phyloP scores from a whole-genome alignment of 1,140 invertebrate genomes.

The Leptinotarsa defecta region DNA sequence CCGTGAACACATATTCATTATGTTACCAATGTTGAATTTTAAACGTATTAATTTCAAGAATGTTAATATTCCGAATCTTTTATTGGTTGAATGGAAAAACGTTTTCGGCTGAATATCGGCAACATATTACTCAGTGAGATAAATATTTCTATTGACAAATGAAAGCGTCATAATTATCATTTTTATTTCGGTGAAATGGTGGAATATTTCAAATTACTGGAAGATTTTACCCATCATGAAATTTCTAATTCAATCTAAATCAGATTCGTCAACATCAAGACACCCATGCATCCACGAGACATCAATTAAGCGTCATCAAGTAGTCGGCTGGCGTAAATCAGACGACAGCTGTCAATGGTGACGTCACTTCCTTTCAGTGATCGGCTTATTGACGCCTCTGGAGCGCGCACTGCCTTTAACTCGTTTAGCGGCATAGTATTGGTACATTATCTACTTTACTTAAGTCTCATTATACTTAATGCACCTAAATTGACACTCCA shows the following conservation, averaged over 20 bases:
- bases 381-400: constrained; percentile 42
- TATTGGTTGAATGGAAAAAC: no score
- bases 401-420: constrained; percentile 12
- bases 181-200: no score
- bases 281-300: neutral
- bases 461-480: constrained; percentile 37
- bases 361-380: constrained; percentile 49
- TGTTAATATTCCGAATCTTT: no score
- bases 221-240: neutral
- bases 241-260: constrained; percentile 4
- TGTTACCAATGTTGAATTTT: no score
- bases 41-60: no score
- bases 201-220: no score
- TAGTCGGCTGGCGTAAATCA: constrained; percentile 27
- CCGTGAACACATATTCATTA: no score
- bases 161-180: no score
- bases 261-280: constrained; percentile 5
- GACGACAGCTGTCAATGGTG: constrained; percentile 48
- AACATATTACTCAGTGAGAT: no score
- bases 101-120: no score
- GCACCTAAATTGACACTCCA: constrained; percentile 24
- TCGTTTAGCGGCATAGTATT: constrained; percentile 31
- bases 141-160: no score
- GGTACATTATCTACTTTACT: constrained; percentile 40
- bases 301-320: neutral